phyloP scores from a whole-genome alignment of 2,888 invertebrate species.

The Poecilus cupreus region DNA sequence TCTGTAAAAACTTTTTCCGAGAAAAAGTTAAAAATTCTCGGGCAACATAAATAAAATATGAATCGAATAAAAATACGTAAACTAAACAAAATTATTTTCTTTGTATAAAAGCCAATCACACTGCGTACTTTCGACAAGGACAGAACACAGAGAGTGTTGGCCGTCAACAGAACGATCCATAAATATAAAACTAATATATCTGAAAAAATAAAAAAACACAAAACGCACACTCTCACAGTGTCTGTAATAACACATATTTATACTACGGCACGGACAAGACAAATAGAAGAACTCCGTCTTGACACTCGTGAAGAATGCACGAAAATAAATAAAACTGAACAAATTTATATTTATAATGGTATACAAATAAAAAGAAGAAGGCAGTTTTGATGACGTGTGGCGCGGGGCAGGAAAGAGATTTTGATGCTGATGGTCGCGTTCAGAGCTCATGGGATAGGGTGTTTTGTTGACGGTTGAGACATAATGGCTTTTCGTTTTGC shows the following conservation, averaged over 20 bases:
- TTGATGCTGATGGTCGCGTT: too few relatives aligned
- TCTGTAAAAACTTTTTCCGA: neutral
- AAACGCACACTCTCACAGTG: slow-evolving; percentile 61
- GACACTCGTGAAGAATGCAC: slow-evolving; percentile 66
- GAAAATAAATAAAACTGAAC: slow-evolving; percentile 69
- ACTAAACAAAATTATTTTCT: slow-evolving; percentile 5
- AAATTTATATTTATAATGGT: slow-evolving; percentile 66
- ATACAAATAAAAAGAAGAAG: slow-evolving; percentile 62
- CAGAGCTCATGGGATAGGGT: too few relatives aligned
- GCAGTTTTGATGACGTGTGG: slow-evolving; percentile 34
- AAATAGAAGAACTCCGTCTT: slow-evolving; percentile 66
- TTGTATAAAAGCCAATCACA: slow-evolving; percentile 11
- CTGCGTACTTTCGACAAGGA: slow-evolving; percentile 26
- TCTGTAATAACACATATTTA: slow-evolving; percentile 72
- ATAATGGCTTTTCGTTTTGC: too few relatives aligned
- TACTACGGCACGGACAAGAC: slow-evolving; percentile 67
- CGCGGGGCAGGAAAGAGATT: neutral
- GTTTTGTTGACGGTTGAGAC: too few relatives aligned
- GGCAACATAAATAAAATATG: neutral
- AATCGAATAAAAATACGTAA: neutral
- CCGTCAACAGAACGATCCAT: slow-evolving; percentile 72
- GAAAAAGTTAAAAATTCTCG: neutral
- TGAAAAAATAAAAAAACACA: slow-evolving; percentile 49
- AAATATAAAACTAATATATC: slow-evolving; percentile 69
- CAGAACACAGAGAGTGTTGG: slow-evolving; percentile 54